A percentile compares a stretch with the other conserved stretches of the same genome.
Evolutionary conservation across 2,888 invertebrate genomes (phyloP).

Genomic region (Polymixis flavicincta): DNA sequence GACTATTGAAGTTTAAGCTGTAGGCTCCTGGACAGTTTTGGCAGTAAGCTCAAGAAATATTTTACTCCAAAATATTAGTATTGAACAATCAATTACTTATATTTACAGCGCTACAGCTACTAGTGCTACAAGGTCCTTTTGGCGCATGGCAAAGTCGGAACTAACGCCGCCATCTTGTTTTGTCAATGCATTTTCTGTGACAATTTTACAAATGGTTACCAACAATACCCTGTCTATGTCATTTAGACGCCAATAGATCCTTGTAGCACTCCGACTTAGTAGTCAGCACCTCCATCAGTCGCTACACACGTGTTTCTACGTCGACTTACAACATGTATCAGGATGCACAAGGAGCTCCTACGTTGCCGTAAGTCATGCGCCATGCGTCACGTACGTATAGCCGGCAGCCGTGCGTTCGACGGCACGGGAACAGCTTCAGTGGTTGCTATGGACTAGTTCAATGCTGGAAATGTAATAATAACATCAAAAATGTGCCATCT

Average conservation of each 20-base stretch:
- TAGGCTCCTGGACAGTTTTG: background rate
- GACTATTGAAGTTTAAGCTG: background rate
- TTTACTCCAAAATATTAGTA: background rate
- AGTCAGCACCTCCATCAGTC: background rate
- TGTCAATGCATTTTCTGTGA: background rate
- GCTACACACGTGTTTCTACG: background rate
- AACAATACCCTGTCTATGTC: background rate
- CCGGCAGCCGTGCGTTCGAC: constrained; percentile 34
- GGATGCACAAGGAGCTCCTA: background rate
- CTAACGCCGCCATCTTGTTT: background rate
- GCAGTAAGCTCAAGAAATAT: background rate
- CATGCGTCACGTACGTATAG: constrained; percentile 37
- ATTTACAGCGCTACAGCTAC: background rate
- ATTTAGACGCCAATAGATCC: background rate
- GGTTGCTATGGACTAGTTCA: constrained; percentile 1
- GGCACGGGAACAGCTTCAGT: background rate
- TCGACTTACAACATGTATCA: background rate
- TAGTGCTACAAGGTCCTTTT: background rate
- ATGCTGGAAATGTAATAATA: background rate
- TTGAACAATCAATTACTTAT: background rate
- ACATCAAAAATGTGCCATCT: background rate
- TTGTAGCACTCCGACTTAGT: background rate
- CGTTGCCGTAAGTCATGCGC: constrained; percentile 41
- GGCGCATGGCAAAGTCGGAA: background rate
- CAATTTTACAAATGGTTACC: background rate